phyloP scores from a whole-genome alignment of 1,140 invertebrate genomes.

The Tetraneura akinire region DNA sequence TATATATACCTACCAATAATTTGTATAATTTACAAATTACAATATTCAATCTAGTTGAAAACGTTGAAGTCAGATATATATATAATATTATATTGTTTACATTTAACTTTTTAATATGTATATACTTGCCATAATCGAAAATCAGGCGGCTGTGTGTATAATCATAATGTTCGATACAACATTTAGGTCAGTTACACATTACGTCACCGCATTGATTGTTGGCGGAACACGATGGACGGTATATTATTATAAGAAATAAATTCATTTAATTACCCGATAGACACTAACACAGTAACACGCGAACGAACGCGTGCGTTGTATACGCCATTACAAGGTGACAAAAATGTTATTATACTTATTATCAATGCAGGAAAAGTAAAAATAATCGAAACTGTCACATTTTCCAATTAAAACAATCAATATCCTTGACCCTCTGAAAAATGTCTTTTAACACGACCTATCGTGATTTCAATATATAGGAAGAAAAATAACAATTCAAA shows the following conservation, averaged over 20 bases:
- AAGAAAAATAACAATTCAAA: slow-evolving; percentile 31
- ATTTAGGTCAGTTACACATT: slow-evolving; percentile 2
- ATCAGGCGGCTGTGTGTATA: background rate
- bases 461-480: slow-evolving; percentile 34
- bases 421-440: slow-evolving; percentile 19
- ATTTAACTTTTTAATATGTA: too few relatives aligned
- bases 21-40: too few relatives aligned
- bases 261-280: too few relatives aligned
- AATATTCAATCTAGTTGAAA: background rate
- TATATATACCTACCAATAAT: too few relatives aligned
- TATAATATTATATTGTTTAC: slow-evolving; percentile 6
- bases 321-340: too few relatives aligned
- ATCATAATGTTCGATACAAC: background rate
- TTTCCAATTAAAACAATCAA: slow-evolving; percentile 32
- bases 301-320: background rate
- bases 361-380: background rate
- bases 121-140: background rate
- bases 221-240: background rate
- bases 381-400: slow-evolving; percentile 1
- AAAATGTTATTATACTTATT: too few relatives aligned
- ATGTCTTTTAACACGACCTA: slow-evolving; percentile 25
- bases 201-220: background rate
- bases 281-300: background rate
- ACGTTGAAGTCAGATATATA: background rate
- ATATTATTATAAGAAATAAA: background rate